Evolutionary conservation across 2,888 invertebrate genomes (phyloP), one percentile per base, ranked within the genome.

Genomic region (Temnothorax rugatulus): DNA sequence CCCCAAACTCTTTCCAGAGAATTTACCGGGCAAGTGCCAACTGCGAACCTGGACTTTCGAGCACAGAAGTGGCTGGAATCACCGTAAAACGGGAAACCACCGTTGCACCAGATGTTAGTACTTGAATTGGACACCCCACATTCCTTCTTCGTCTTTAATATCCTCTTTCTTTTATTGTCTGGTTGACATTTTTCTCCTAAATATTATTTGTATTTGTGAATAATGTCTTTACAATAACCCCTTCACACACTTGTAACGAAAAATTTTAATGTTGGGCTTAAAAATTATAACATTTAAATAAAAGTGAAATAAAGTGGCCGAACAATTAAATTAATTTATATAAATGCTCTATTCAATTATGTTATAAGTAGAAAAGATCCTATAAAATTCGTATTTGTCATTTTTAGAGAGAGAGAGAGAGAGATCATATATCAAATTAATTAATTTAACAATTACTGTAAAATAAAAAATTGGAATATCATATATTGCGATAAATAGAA

Each of bases 51-150:
- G 75, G 84, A 86, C 89, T 87, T 89, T 89, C 83, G 82, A 84
- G 77, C 86, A 77, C 86, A 89, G 86, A 90, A 90, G 86, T 84
- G 82, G 82, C 79, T 52, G 82, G 79, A 90, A 90, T 90, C 90
- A 87, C 86, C 68, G 84, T 71, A 71, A 83, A 87, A 89, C 86
- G 88, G 84, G 66, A 90, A 89, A 90, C 90, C 90, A 41, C 86
- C 88, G 79, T 73, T 84, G 89, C 90, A 88, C 89, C 90, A 90
- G 90, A 90, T 90, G 90, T 84, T 89, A 75, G 88, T 64, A 79
- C 47, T 68, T 61, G 69, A 83, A 73, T 64, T 71, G 74, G 41
- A 50, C 71, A 59, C 50, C 25, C 64, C 66, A 11, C n/a, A 18
- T 73, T 41, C 18, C 41, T 25, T 25, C 47, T 21, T 54, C 18